phyloP scores from a whole-genome alignment of 2,113 vertebrate genomes.

The Platysternon megacephalum region DNA sequence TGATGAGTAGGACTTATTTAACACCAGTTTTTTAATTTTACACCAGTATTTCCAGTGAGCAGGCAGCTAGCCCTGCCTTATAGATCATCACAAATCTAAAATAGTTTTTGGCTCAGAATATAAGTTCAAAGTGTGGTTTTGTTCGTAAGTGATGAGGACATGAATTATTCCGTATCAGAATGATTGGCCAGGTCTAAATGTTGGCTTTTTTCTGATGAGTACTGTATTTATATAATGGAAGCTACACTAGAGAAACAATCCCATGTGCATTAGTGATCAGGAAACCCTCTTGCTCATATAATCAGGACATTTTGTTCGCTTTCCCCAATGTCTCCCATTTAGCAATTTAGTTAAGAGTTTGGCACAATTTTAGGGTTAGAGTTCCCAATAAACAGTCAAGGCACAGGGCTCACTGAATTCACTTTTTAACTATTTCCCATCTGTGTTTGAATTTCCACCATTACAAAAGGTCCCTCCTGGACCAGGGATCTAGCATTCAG shows the following conservation, averaged over 20 bases:
- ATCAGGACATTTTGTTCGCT: background rate
- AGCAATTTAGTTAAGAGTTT: constrained; percentile 8
- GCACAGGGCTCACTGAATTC: background rate
- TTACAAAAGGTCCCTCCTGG: background rate
- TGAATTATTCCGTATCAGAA: background rate
- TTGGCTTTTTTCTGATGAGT: constrained; percentile 8
- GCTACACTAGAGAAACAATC: background rate
- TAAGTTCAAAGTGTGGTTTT: background rate
- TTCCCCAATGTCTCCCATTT: background rate
- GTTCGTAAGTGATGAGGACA: background rate
- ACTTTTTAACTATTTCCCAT: background rate
- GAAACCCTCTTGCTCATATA: constrained; percentile 26
- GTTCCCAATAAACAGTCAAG: background rate
- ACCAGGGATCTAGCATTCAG: background rate
- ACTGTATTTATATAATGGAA: background rate
- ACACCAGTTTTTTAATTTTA: background rate
- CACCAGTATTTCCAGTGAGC: background rate
- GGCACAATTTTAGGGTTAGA: background rate
- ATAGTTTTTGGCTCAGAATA: background rate
- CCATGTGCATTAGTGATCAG: background rate
- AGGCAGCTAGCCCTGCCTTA: background rate
- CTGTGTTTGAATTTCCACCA: background rate
- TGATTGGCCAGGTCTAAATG: background rate
- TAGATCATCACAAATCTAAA: background rate
- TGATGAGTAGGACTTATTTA: background rate